Evolutionary conservation across 2,797 vertebrate genomes (phyloP), one percentile per base, ranked within the genome.

Genomic region (Neopelma chrysocephalum): DNA sequence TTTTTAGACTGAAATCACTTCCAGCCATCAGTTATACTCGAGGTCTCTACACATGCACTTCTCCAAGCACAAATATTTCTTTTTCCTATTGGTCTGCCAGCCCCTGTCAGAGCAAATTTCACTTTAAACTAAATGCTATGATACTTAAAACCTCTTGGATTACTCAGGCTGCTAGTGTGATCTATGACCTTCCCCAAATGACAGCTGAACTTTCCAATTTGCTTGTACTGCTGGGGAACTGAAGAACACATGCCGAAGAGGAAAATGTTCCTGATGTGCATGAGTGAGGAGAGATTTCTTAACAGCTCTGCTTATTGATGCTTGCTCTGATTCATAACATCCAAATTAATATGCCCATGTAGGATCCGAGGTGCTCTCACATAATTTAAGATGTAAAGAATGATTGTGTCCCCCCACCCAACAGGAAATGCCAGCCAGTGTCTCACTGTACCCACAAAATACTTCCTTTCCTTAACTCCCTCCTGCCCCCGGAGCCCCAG

Each of bases 1-100:
- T 99, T 96, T 99, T 99, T 98, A 98, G 98, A 98, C 98, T 98
- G 98, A 99, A 99, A 99, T 99, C 98, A 99, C 98, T 99, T 99
- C 98, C 99, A 99, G 98, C 98, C 98, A 99, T 98, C 98, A 98
- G 97, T 98, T 99, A 98, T 98, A 98, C 97, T 96, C 96, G 89
- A 91, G 93, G 97, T 97, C 96, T 98, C 96, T 97, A 97, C 97
- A 98, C 90, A 97, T 97, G 97, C 96, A 97, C 98, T 98, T 98
- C 97, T 97, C 96, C 65, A 93, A 97, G 97, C 98, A 98, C 98
- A 98, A 99, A 98, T 98, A 98, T 98, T 98, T 98, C 97, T 98
- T 98, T 98, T 98, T 98, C 98, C 98, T 98, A 98, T 98, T 98
- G 96, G 98, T 98, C 98, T 98, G 98, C 98, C 98, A 99, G 97